Evolutionary conservation across 1,140 invertebrate genomes (phyloP).

Genomic region (Orius insidiosus): DNA sequence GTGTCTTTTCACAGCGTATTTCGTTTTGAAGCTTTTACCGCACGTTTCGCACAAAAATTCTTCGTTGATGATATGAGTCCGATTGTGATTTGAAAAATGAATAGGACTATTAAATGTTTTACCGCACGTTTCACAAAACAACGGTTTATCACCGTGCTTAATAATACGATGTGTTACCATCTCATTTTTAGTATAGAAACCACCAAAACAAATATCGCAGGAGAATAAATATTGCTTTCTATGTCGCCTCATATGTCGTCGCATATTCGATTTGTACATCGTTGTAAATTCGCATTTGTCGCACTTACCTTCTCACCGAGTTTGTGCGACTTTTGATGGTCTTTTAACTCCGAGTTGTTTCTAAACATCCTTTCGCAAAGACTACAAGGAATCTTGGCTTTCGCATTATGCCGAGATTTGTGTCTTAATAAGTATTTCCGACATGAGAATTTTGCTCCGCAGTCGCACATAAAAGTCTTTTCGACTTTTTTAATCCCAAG

Average conservation of each 20-base stretch:
- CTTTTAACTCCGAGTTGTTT: constrained; percentile 9
- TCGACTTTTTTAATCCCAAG: constrained; percentile 7
- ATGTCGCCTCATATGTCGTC: constrained; percentile 27
- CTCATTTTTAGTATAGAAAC: constrained; percentile 28
- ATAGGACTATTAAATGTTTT: constrained; percentile 30
- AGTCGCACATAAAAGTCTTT: background rate
- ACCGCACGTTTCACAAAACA: constrained; percentile 33
- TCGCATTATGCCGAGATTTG: constrained; percentile 3
- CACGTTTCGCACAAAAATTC: constrained; percentile 32
- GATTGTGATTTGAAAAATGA: constrained; percentile 19
- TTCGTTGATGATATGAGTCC: constrained; percentile 19
- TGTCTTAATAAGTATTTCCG: background rate
- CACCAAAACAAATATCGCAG: constrained; percentile 29
- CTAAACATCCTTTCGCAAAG: constrained; percentile 8
- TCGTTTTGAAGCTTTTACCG: constrained; percentile 34
- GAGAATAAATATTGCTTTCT: constrained; percentile 25
- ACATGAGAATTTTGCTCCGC: constrained; percentile 8
- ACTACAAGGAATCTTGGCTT: constrained; percentile 4
- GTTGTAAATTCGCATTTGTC: constrained; percentile 3
- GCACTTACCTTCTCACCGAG: constrained; percentile 8
- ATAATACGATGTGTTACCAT: constrained; percentile 22
- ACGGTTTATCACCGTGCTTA: constrained; percentile 33
- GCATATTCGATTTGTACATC: constrained; percentile 25
- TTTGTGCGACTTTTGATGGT: constrained; percentile 10
- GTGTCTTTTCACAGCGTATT: constrained; percentile 36